Evolutionary conservation across 1,140 invertebrate species (phyloP), one percentile per base, ranked within the genome.

Genomic region (Stegodyphus dumicola): DNA sequence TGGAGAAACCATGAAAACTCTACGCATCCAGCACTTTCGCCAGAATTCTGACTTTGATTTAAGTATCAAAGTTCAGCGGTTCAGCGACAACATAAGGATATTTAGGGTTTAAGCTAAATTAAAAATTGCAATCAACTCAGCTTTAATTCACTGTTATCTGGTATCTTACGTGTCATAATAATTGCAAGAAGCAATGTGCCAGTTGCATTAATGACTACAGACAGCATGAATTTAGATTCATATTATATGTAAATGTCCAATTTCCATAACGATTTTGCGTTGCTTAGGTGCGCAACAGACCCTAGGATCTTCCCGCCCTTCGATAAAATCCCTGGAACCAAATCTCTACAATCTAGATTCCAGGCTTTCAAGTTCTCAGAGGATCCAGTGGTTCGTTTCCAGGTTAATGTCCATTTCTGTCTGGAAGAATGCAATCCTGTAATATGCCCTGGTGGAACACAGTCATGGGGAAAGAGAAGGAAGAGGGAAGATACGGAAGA

Each of bases 311-410:
- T 93, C 86, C 92, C 93, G 0, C 88, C 90, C 0, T 89, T 93
- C 17, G 87, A 88, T 5, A 90, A 90, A 52, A 89, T 92, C 85
- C 89, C 90, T 0, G 90, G 88, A 53, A 74, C 89, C 53, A 90
- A 90, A 56, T 88, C 88, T 64, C 66, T 89, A 6, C 80, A 85
- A 56, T 88, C 71, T 54, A 90, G 91, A 15, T 94, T 94, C 88
- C 92, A 92, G 83, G 94, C 94, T 6, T 95, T 95, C 89, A 93
- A 94, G 48, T 95, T 95, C 89, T 93, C 93, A 0, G 92, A 93
- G 11, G 94, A 94, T 65, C 93, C 93, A 18, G 91, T 94, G 2
- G 93, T 95, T 1, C 91, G 92, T 48, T 95, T 95, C 88, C 92
- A 93, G 70, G 92, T 94, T 10, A 92, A 94, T 88, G 93, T 95